Evolutionary conservation across 53 echinoderm and acorn worm genomes (phyloP).

Genomic region (Mesocentrotus franciscanus): DNA sequence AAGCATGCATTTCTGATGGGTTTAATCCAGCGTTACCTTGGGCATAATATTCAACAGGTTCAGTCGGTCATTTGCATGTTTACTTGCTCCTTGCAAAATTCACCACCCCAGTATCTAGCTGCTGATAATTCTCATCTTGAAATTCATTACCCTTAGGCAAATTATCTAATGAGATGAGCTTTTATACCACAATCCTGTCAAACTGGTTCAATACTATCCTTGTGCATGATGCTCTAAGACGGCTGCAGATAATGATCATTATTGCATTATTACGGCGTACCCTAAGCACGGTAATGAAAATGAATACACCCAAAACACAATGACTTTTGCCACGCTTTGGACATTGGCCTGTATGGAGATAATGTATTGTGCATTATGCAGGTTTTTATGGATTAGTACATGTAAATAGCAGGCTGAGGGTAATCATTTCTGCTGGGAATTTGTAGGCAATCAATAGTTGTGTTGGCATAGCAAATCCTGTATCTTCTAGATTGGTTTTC

Average conservation of each 20-base stretch:
- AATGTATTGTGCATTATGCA: not conserved
- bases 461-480: not conserved
- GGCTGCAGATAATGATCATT: not conserved
- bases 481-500: not conserved
- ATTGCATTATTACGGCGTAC: not conserved
- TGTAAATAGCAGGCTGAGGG: not conserved
- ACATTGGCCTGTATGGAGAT: not conserved
- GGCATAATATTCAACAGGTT: not conserved
- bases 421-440: constrained; percentile 27
- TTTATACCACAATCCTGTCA: not conserved
- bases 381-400: not conserved
- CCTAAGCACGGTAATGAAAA: not conserved
- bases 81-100: not conserved
- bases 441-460: constrained; percentile 7
- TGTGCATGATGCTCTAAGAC: not conserved
- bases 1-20: not conserved
- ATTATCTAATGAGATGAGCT: constrained; percentile 44
- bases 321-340: not conserved
- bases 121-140: not conserved
- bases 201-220: not conserved
- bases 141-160: constrained; percentile 11
- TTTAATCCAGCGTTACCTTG: not conserved
- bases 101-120: not conserved
- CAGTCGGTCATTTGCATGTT: not conserved
- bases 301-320: not conserved